These are phyloP conservation scores for Cygnus buccinator DNA, from an alignment of 2,113 vertebrate genomes.

Conservation along the genomic window DNA sequence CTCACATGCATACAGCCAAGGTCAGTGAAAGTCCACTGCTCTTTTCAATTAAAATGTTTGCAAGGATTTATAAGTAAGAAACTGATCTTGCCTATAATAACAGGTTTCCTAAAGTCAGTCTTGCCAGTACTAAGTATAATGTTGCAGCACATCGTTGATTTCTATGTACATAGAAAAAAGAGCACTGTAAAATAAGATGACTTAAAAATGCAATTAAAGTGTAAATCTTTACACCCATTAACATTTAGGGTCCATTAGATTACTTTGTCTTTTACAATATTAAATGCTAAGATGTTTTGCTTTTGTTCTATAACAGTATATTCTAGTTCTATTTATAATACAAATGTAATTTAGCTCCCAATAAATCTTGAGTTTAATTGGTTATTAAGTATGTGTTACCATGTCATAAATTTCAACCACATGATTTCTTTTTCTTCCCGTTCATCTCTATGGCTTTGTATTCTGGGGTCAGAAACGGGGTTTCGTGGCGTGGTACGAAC, in stretches of 20 bases:
- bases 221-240: conserved; percentile 78
- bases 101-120: conserved; percentile 55
- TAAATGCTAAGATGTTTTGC: conserved; percentile 68
- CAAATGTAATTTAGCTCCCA: conserved; percentile 56
- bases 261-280: conserved; percentile 70
- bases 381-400: conserved; percentile 65
- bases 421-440: not conserved
- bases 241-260: conserved; percentile 74
- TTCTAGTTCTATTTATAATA: conserved; percentile 67
- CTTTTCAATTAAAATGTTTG: conserved; percentile 78
- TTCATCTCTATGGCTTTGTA: not conserved
- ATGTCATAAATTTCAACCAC: conserved; percentile 40
- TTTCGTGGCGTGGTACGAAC: not conserved
- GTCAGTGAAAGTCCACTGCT: conserved; percentile 75
- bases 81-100: conserved; percentile 72
- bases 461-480: not conserved
- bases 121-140: conserved; percentile 59
- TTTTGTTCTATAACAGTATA: conserved; percentile 61
- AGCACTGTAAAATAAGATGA: conserved; percentile 60
- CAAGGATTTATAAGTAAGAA: conserved; percentile 73
- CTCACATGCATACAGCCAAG: conserved; percentile 32
- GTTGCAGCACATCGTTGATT: conserved; percentile 54
- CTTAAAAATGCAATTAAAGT: conserved; percentile 73
- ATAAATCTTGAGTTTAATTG: conserved; percentile 78
- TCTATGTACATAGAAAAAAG: conserved; percentile 67